Percentiles rank a stretch among this genome's conserved stretches.
phyloP scores from a whole-genome alignment of 1,140 invertebrate species.

The Pseudomyrmex sp. region DNA sequence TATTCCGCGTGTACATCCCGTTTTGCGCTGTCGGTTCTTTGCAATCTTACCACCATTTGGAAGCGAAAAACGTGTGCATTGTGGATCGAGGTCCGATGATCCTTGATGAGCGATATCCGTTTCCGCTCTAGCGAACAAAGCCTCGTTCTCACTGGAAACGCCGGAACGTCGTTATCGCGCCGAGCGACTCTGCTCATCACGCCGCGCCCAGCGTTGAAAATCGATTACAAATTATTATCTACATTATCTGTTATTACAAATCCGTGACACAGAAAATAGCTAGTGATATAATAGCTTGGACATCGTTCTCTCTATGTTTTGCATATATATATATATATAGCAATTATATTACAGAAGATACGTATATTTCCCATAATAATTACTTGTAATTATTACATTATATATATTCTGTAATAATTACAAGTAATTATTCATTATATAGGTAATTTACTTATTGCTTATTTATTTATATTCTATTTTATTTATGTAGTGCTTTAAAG shows the following conservation, averaged over 20 bases:
- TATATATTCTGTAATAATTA: background rate
- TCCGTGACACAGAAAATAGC: conserved; percentile 30
- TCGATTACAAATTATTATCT: background rate
- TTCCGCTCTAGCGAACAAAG: conserved; percentile 81
- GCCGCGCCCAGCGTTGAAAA: conserved; percentile 29
- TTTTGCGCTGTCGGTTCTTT: conserved; percentile 2
- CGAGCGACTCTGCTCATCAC: conserved; percentile 63
- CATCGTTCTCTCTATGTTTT: background rate
- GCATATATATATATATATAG: too few species aligned
- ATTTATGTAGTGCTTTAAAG: too few species aligned
- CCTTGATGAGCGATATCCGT: conserved; percentile 83
- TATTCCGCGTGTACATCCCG: conserved; percentile 16
- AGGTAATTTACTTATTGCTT: too few species aligned
- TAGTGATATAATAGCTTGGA: conserved; percentile 11
- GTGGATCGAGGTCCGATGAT: conserved; percentile 76
- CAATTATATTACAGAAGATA: too few species aligned
- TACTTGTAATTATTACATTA: background rate
- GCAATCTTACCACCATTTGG: conserved; percentile 8
- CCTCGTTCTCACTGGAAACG: conserved; percentile 78
- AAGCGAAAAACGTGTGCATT: conserved; percentile 66
- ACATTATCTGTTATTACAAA: background rate
- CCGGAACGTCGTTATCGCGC: conserved; percentile 80
- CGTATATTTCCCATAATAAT: background rate
- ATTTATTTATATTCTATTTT: too few species aligned
- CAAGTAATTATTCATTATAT: too few species aligned